Evolutionary conservation across 2,888 invertebrate species (phyloP), one percentile per base, ranked within the genome.

Genomic region (Oxycera nigricornis): DNA sequence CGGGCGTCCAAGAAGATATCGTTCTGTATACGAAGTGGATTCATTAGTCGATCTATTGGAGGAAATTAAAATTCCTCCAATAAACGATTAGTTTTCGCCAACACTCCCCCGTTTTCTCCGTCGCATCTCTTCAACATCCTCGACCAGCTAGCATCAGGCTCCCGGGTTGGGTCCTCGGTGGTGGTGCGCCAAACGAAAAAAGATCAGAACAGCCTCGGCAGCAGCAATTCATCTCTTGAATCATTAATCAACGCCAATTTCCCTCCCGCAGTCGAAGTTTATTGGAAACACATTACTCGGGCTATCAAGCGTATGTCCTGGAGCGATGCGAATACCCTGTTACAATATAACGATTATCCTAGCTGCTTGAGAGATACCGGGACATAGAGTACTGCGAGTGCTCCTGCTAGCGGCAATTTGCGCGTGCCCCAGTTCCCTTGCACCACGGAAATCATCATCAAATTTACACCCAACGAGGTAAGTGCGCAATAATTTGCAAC

Each of bases 241-340:
- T 75, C 74, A 75, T 75, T 75, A 75, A 75, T 75, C 74, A 75
- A 75, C 74, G 74, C 72, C 74, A 74, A 74, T 74, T 70, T 59
- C 39, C 72, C 41, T 55, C 46, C 39, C 72, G 59, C 17, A 57
- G 72, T 41, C 30, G 72, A 39, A 72, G 72, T 72, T 57, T 72
- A 72, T 72, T 72, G 72, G 72, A 72, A 72, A 72, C 72, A 72
- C 72, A 72, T 72, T 72, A 72, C 39, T 70, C 70, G 70, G 70
- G 52, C 52, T 70, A 70, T 70, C 70, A 70, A 52, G 70, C 41
- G 24, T 41, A 17, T 65, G 41, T 41, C 65, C 41, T 39, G 24
- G 41, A 35, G 41, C 35, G 22, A 35, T 65, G 41, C 59, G 30
- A 59, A n/a, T 30, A 41, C 65, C 1, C 39, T 65, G 35, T 4